phyloP scores from a whole-genome alignment of 2,797 vertebrate genomes.

The Liasis olivaceus region DNA sequence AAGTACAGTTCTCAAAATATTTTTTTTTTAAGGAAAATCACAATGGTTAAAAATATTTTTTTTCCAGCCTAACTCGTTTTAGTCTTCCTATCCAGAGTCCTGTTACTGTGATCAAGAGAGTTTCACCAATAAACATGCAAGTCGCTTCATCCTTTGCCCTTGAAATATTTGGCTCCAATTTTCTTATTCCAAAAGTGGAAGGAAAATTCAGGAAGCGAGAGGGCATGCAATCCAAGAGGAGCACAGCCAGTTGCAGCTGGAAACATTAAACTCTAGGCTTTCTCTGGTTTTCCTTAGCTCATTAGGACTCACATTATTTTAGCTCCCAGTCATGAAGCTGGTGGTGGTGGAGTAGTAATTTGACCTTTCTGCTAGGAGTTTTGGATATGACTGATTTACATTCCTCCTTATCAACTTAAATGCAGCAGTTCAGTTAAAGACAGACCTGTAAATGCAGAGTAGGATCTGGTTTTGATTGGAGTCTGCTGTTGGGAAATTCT shows the following conservation, averaged over 20 bases:
- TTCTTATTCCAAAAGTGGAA: neutral
- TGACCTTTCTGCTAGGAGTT: neutral
- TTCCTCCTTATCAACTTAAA: neutral
- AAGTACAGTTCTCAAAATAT: no score
- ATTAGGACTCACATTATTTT: neutral
- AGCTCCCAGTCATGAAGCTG: neutral
- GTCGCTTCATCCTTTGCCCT: neutral
- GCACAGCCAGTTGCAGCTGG: neutral
- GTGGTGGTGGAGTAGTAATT: neutral
- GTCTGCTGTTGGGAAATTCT: constrained; percentile 53
- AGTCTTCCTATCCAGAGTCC: neutral
- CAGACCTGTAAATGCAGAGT: neutral
- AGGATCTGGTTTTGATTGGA: constrained; percentile 68
- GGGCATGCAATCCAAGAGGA: neutral
- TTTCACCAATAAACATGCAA: neutral
- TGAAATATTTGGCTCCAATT: constrained; percentile 8
- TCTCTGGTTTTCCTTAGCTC: neutral
- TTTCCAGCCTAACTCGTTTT: neutral
- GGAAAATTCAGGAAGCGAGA: neutral
- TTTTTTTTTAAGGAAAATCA: neutral
- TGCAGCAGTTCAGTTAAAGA: neutral
- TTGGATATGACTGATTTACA: neutral
- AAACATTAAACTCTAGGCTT: neutral
- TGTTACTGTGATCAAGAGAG: neutral
- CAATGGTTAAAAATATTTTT: neutral